phyloP scores from a whole-genome alignment of 2,888 invertebrate species.

The Zhuqinia jingwanae region DNA sequence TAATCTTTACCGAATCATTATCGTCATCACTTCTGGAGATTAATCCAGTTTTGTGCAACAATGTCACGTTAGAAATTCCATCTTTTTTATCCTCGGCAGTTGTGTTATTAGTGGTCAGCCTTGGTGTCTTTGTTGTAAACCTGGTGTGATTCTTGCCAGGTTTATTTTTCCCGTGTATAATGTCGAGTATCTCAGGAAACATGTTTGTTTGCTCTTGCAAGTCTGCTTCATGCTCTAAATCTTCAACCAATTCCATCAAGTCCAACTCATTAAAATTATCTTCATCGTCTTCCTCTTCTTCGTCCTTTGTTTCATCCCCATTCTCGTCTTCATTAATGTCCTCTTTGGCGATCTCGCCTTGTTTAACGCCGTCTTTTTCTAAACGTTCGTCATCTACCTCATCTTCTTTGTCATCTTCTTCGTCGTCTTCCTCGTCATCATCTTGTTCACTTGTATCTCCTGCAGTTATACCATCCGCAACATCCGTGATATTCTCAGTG shows the following conservation, averaged over 20 bases:
- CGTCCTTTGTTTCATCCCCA: neutral
- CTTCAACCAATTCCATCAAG: slow-evolving; percentile 68
- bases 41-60: neutral
- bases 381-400: no score
- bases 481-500: no score
- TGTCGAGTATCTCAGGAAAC: slow-evolving; percentile 62
- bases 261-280: slow-evolving; percentile 67
- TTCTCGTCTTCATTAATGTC: no score
- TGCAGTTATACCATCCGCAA: no score
- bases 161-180: slow-evolving; percentile 53
- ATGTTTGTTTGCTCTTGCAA: slow-evolving; percentile 64
- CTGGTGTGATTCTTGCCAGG: neutral
- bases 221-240: slow-evolving; percentile 72
- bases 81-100: neutral
- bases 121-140: no score
- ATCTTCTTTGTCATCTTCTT: neutral
- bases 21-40: neutral
- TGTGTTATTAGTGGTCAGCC: no score
- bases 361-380: neutral
- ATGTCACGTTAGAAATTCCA: neutral
- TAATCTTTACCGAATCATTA: slow-evolving; percentile 26
- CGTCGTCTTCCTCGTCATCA: neutral
- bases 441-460: no score
- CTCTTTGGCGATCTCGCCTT: no score
- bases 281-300: no score